These are phyloP conservation scores for Mormyrus iriodes DNA, from an alignment of 2,113 vertebrate genomes.

Conservation along the genomic window DNA sequence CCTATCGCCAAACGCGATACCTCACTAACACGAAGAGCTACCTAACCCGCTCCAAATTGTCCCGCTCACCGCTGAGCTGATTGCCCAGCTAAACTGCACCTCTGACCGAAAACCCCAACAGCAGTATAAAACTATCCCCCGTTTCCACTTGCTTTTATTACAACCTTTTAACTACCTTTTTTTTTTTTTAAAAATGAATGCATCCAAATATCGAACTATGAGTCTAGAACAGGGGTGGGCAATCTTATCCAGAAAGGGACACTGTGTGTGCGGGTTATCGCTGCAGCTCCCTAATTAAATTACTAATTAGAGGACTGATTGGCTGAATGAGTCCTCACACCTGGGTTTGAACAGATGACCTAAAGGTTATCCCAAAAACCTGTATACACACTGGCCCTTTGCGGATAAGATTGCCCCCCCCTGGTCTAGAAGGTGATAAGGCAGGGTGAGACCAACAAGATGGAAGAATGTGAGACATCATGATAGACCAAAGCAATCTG, in stretches of 20 bases:
- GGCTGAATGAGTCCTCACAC: too few species aligned
- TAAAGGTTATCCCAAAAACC: too few species aligned
- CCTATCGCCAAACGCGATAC: not conserved
- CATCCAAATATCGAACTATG: not conserved
- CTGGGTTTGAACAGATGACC: too few species aligned
- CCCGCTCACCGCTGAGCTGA: not conserved
- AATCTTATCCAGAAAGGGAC: too few species aligned
- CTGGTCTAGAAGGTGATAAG: not conserved
- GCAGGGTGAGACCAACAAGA: not conserved
- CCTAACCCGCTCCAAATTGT: not conserved
- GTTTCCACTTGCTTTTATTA: not conserved
- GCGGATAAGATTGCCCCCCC: too few species aligned
- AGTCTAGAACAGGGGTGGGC: too few species aligned
- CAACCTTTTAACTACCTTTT: not conserved
- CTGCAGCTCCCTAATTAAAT: too few species aligned
- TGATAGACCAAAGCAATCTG: not conserved
- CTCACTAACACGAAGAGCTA: not conserved
- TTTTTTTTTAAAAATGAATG: not conserved
- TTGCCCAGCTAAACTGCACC: not conserved
- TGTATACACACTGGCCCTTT: too few species aligned
- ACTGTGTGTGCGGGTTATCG: too few species aligned
- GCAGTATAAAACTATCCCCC: not conserved
- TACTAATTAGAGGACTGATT: too few species aligned
- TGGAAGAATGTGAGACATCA: not conserved
- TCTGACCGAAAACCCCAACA: not conserved